These are phyloP conservation scores for Metopolophium dirhodum DNA, from an alignment of 1,140 invertebrate species.

Conservation along the genomic window DNA sequence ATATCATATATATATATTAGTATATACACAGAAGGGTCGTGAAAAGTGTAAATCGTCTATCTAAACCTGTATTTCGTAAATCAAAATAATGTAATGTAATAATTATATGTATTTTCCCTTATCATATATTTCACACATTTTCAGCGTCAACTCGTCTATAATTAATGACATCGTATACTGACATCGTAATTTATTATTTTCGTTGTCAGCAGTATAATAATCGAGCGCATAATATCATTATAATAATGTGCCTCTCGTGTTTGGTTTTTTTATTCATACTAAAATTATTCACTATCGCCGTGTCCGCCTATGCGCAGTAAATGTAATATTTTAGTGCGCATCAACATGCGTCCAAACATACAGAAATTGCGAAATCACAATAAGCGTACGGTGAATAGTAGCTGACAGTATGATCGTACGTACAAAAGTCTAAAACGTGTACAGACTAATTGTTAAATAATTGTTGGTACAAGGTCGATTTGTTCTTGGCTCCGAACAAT, in stretches of 20 bases:
- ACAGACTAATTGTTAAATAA: background rate
- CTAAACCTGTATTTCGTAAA: background rate
- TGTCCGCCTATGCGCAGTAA: background rate
- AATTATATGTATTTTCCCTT: background rate
- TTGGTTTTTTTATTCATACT: background rate
- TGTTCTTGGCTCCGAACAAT: background rate
- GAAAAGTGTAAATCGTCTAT: background rate
- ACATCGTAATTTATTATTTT: background rate
- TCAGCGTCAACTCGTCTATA: background rate
- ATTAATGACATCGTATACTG: no score
- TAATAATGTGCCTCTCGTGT: background rate
- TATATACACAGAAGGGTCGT: background rate
- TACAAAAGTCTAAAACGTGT: background rate
- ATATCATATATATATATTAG: background rate
- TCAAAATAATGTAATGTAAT: background rate
- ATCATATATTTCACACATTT: background rate
- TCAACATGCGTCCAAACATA: background rate
- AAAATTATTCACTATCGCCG: background rate
- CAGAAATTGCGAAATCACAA: background rate
- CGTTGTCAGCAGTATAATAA: background rate
- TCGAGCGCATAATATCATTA: background rate
- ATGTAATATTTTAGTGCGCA: background rate
- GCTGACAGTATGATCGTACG: background rate
- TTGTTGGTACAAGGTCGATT: background rate
- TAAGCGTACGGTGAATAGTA: background rate